Base-by-base conservation (phyloP, 1,140 invertebrate species). In the Caenorhabditis briggsae region DNA sequence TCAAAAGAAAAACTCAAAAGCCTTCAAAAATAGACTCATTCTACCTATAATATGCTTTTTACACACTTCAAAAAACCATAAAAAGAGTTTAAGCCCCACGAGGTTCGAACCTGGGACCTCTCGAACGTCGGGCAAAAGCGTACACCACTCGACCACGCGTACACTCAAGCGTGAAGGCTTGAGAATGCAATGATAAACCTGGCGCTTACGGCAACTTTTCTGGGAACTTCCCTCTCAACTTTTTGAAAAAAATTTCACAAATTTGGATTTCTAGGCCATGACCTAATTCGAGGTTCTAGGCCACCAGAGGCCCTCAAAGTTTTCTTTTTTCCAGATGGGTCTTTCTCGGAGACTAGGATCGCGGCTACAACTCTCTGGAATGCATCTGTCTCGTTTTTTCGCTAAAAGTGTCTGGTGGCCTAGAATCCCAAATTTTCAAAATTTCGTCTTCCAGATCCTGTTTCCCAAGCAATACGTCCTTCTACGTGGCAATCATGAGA, bases 401-500 rank as follows among this genome's bases (percentile, higher is more conserved):
- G 33, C 94, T 94, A 90, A 94, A 94, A 20, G 64, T 70, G 5
- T 43, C 0, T 33, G 20, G 0, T 91, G 94, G 94, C 86, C 94
- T 94, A 20, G 82, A 61, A 20, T 65, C 70, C 41, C 48, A 86
- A 20, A 23, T 5, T 20, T 18, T 20, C 48, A 50, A 20, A 55
- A n/a, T 65, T 8, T 61, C 23, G 0, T 85, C 25, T 18, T 59
- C 16, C 59, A 50, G 58, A 41, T 48, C 59, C 20, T 23, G 23
- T 61, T 53, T 2, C 82, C 56, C 33, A 2, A 8, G 5, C 64
- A 86, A 41, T 84, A 84, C 83, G n/a, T 50, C 90, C 91, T 95
- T 7, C 92, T 95, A 58, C 91, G 95, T 87, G 95, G 95, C 53
- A 95, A 95, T 89, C 95, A 95, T 90, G 95, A 95, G 92, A 94